These are phyloP conservation scores for Tachysurus fulvidraco DNA, from an alignment of 2,113 vertebrate species.

Conservation along the genomic window DNA sequence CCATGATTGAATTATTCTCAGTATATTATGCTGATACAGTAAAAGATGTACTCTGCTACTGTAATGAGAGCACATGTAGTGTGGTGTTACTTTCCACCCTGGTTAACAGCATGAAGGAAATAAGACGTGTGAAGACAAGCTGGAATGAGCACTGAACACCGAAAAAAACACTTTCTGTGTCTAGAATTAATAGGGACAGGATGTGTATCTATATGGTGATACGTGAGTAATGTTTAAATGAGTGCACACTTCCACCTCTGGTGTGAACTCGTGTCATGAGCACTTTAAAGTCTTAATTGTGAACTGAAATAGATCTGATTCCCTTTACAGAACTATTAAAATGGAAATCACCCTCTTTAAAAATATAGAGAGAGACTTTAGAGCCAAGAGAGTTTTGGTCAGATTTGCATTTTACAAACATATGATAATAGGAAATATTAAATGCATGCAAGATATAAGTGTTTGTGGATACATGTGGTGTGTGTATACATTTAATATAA, in stretches of 20 bases:
- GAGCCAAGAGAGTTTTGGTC: not conserved
- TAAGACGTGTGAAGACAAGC: not conserved
- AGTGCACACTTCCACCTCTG: not conserved
- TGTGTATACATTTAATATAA: not conserved
- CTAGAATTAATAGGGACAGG: not conserved
- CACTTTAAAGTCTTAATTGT: constrained; percentile 32
- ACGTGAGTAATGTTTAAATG: not conserved
- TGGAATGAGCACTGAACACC: not conserved
- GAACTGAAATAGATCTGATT: not conserved
- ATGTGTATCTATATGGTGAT: not conserved
- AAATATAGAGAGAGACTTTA: not conserved
- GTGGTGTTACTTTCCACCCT: not conserved
- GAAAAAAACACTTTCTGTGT: not conserved
- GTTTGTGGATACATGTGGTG: not conserved
- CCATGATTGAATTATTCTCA: not conserved
- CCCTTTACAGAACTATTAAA: not conserved
- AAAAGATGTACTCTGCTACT: not conserved
- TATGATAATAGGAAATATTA: constrained; percentile 8
- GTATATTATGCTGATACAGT: not conserved
- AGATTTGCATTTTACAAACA: not conserved
- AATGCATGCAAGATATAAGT: constrained; percentile 5
- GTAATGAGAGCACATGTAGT: not conserved
- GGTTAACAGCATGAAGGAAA: not conserved
- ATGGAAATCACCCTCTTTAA: too few relatives aligned
- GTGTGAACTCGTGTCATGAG: constrained; percentile 31